Percentiles rank a stretch among this genome's conserved stretches.
Conservation (phyloP, 2,797 vertebrate species). For the Acanthornis magna region DNA sequence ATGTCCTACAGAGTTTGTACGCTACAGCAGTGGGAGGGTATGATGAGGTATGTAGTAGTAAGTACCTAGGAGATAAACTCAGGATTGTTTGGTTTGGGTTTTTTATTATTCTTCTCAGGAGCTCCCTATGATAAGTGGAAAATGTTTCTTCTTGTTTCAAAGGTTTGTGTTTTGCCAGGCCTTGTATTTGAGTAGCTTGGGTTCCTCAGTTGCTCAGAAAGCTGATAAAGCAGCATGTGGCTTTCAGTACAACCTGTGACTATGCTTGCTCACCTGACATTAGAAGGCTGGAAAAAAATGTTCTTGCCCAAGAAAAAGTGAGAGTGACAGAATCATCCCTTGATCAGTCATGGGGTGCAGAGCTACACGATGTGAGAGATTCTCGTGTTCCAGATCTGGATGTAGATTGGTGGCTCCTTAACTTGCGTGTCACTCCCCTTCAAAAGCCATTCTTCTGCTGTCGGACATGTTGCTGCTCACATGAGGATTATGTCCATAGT, state of each 20-base stretch:
- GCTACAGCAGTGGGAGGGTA: not conserved
- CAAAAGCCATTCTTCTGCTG: not conserved
- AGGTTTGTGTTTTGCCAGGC: not conserved
- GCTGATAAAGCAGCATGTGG: not conserved
- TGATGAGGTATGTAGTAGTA: not conserved
- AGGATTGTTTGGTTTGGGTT: not conserved
- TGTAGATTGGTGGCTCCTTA: not conserved
- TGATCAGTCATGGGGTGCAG: fast-evolving
- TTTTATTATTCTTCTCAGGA: not conserved
- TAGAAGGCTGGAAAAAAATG: not conserved
- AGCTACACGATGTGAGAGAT: not conserved
- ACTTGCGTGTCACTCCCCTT: not conserved
- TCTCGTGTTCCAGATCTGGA: not conserved
- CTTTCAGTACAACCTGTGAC: not conserved
- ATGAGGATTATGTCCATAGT: not conserved
- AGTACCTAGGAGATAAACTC: not conserved
- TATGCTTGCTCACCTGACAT: not conserved
- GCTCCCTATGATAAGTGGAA: not conserved
- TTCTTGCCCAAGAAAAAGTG: not conserved
- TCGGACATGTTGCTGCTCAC: fast-evolving
- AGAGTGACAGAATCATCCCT: not conserved
- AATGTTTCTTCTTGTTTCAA: not conserved
- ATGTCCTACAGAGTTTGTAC: not conserved
- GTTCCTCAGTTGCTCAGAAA: not conserved
- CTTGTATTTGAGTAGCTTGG: not conserved